A percentile compares a stretch with the other conserved stretches of the same genome.
phyloP scores from a whole-genome alignment of 2,888 invertebrate genomes.

The Lomographa bimaculata region DNA sequence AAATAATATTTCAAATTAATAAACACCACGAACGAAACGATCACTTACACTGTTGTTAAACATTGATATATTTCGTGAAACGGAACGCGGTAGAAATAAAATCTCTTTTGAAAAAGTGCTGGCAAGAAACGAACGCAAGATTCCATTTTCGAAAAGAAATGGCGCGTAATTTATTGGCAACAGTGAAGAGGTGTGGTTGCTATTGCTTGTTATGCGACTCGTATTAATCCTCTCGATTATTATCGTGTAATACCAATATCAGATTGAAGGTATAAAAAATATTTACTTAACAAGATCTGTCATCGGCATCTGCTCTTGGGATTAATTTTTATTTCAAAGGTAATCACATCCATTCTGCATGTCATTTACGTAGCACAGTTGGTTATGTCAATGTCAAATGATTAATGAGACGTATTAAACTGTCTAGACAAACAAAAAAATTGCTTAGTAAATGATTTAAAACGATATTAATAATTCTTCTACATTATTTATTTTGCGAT shows the following conservation, averaged over 20 bases:
- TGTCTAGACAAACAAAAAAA: too few species aligned
- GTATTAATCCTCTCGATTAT: constrained; percentile 42
- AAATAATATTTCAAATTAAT: constrained; percentile 63
- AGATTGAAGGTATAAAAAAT: constrained; percentile 27
- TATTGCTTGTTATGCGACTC: constrained; percentile 47
- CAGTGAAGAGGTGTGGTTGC: constrained; percentile 45
- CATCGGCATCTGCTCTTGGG: constrained; percentile 18
- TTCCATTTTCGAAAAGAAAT: constrained; percentile 40
- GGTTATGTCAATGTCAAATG: background rate
- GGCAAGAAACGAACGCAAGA: constrained; percentile 22
- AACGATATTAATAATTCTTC: too few species aligned
- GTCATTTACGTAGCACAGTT: background rate
- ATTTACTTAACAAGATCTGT: constrained; percentile 24
- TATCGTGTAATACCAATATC: constrained; percentile 35
- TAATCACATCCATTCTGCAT: constrained; percentile 4
- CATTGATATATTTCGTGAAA: constrained; percentile 40
- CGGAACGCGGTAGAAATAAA: constrained; percentile 28
- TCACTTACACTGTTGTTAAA: constrained; percentile 58
- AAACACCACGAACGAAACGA: constrained; percentile 49
- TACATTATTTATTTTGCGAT: constrained; percentile 1
- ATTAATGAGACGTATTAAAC: too few species aligned
- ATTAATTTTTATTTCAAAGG: constrained; percentile 11
- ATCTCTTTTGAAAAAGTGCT: constrained; percentile 39
- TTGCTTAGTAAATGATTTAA: too few species aligned
- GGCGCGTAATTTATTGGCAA: constrained; percentile 44